Conservation (phyloP, 2,888 invertebrate species). For the Athalia cordata region DNA sequence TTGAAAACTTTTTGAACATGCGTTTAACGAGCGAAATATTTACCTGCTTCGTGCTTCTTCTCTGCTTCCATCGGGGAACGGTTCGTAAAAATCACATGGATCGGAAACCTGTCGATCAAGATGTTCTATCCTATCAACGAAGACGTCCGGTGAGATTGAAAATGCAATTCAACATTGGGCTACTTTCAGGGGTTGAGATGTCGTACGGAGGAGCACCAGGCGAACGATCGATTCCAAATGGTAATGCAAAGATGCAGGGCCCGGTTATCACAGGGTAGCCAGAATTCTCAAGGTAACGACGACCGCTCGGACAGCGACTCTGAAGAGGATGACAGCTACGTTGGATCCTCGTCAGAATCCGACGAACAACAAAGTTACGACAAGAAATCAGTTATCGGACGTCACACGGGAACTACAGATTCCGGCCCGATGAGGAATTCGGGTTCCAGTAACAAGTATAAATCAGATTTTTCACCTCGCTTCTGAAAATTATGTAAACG, state of each 20-base stretch:
- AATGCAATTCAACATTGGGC: neutral
- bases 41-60: conserved; percentile 7
- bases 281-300: conserved; percentile 64
- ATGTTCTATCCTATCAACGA: neutral
- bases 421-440: conserved; percentile 4
- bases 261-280: conserved; percentile 47
- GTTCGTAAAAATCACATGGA: conserved; percentile 12
- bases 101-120: neutral
- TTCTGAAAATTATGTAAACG: neutral
- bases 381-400: conserved; percentile 57
- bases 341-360: conserved; percentile 56
- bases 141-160: neutral
- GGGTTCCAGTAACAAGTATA: conserved; percentile 9
- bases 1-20: conserved; percentile 19
- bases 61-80: conserved; percentile 33
- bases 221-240: conserved; percentile 77
- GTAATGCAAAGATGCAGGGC: conserved; percentile 77
- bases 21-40: conserved; percentile 22
- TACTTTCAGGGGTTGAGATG: conserved; percentile 76
- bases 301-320: conserved; percentile 55
- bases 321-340: conserved; percentile 49
- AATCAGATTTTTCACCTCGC: neutral
- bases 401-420: conserved; percentile 9
- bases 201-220: conserved; percentile 77
- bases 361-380: conserved; percentile 61